Conservation (phyloP, 2,113 vertebrate species). For the Serilophus lunatus region DNA sequence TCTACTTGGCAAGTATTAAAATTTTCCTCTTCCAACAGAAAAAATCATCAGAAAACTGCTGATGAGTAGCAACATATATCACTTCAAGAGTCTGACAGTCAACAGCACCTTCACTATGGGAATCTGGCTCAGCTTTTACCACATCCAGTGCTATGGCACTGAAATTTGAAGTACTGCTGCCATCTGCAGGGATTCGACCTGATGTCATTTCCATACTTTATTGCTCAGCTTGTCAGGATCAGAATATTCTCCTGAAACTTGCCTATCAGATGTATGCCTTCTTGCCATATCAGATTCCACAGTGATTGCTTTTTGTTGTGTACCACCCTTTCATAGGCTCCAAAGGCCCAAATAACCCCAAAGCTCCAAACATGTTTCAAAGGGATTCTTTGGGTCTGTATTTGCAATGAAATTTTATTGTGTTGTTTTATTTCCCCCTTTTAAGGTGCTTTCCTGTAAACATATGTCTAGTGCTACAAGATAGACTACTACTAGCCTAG, state of each 20-base stretch:
- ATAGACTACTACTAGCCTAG: neutral
- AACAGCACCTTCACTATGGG: neutral
- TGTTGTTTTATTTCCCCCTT: neutral
- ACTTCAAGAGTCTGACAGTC: neutral
- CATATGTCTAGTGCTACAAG: neutral
- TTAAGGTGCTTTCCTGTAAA: neutral
- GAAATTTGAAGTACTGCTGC: constrained; percentile 78
- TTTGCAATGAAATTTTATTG: neutral
- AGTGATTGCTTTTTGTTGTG: neutral
- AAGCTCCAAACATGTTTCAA: neutral
- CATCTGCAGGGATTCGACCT: constrained; percentile 72
- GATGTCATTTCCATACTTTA: neutral
- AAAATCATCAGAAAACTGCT: neutral
- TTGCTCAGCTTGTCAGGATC: neutral
- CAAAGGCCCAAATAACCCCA: neutral
- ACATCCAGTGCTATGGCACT: neutral
- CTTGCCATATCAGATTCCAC: neutral
- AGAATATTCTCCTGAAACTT: neutral
- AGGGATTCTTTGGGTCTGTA: neutral
- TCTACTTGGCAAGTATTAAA: neutral
- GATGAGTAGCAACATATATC: neutral
- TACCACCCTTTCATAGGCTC: neutral
- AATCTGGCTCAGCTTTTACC: neutral
- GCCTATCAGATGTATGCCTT: neutral
- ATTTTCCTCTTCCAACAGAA: neutral